A percentile compares a stretch with the other conserved stretches of the same genome.
Evolutionary conservation across 2,113 vertebrate species (phyloP).

Genomic region (Gallinago undulata): DNA sequence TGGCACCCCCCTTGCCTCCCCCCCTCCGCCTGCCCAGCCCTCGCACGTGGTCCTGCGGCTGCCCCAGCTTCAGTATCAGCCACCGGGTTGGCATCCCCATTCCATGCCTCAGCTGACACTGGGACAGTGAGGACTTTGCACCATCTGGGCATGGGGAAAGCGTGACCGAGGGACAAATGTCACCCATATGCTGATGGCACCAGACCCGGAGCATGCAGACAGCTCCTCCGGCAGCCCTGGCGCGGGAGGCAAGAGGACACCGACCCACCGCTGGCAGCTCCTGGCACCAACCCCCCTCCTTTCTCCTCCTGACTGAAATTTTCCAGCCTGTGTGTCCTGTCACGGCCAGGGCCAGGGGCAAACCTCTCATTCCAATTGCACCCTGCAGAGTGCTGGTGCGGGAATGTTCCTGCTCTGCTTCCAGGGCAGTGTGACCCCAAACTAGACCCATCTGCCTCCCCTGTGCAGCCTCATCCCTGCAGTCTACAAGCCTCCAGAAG

Average conservation of each 20-base stretch:
- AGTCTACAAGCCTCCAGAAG: background rate
- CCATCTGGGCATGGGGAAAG: constrained; percentile 1
- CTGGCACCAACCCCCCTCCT: background rate
- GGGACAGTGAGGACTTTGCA: background rate
- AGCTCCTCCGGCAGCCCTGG: background rate
- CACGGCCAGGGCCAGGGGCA: fast-evolving
- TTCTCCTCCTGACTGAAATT: background rate
- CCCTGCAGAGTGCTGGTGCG: background rate
- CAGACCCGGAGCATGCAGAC: background rate
- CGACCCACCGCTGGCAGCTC: fast-evolving
- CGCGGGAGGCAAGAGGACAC: background rate
- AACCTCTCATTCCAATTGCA: background rate
- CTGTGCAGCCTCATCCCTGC: background rate
- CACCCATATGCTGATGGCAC: background rate
- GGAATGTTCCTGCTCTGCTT: background rate
- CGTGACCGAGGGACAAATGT: constrained; percentile 2
- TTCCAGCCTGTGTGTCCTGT: background rate
- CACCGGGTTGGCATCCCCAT: background rate
- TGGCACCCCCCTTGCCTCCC: background rate
- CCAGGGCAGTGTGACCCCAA: background rate
- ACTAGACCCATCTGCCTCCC: background rate
- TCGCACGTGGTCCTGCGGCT: fast-evolving
- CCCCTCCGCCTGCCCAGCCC: background rate
- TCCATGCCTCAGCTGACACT: constrained; percentile 16
- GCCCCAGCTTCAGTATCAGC: background rate